Base-by-base conservation (phyloP, 1,140 invertebrate species). In the Drosophila ironensis region DNA sequence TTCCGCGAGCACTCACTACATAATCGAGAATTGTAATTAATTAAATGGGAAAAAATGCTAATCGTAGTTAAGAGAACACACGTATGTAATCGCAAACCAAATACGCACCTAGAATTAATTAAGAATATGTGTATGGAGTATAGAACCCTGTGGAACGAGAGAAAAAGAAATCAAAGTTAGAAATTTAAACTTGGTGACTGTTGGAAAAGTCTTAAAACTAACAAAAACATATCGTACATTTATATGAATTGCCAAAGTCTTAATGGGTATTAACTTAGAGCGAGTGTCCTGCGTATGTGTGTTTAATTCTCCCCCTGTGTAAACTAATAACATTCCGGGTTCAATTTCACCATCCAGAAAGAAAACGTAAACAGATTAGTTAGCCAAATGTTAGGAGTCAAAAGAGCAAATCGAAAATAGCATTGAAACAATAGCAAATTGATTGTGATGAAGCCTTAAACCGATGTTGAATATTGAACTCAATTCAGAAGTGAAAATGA, bases 211-310 rank as follows among this genome's bases (percentile, higher is more conserved):
- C 80, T 86, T 86, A 86, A 86, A 86, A 86, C 80, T 86, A 86
- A 86, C 80, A 86, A 72, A 86, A 86, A 86, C 80, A 86, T 86
- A 86, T 86, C 80, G 80, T 86, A 86, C 73, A 86, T 86, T 86
- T 86, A 86, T 86, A 86, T 63, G 42, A 86, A 86, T 86, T 86
- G 80, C 80, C 80, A 86, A 86, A 86, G 75, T 86, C 84, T 84
- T 86, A 84, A 84, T 71, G 73, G 73, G 60, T 81, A 66, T 72
- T 71, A 69, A 68, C 28, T 44, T 46, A 66, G 41, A 46, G 40
- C 48, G 50, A 53, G 22, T 45, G 19, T 52, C 25, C 24, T 14
- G 38, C 37, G 16, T 52, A 27, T 19, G 38, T 37, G 51, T 69
- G 56, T 63, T 57, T 67, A 22, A 72, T 33, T 17, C 35, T 22